Conservation (phyloP, 2,888 invertebrate species). For the Caenorhabditis sulstoni region DNA sequence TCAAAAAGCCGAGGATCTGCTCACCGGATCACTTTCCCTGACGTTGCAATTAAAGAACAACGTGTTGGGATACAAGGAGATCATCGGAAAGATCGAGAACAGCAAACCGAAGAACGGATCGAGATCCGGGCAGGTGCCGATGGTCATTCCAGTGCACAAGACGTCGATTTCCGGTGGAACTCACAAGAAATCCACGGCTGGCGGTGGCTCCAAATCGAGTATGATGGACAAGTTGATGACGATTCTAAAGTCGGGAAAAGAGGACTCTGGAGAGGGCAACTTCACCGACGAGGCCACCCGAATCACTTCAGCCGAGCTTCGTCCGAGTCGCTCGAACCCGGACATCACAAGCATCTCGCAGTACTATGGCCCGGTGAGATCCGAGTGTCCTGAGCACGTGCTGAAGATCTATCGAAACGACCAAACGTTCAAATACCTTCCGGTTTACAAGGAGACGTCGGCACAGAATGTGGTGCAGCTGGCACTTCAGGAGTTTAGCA, state of each 20-base stretch:
- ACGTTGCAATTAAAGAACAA: slow-evolving; percentile 97
- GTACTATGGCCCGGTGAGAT: slow-evolving; percentile 73
- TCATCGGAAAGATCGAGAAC: slow-evolving; percentile 53
- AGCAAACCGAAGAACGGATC: slow-evolving; percentile 37
- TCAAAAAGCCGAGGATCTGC: slow-evolving; percentile 83
- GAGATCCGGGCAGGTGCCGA: slow-evolving; percentile 33
- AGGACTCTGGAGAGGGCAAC: slow-evolving; percentile 52
- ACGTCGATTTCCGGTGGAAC: slow-evolving; percentile 18
- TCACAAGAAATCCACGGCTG: too few relatives aligned
- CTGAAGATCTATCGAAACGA: slow-evolving; percentile 87
- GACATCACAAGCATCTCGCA: slow-evolving; percentile 80
- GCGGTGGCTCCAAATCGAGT: slow-evolving; percentile 56
- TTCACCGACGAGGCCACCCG: slow-evolving; percentile 70
- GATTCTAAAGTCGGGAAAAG: slow-evolving; percentile 72
- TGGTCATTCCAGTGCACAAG: slow-evolving; percentile 64
- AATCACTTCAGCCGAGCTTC: slow-evolving; percentile 68
- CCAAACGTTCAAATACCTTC: slow-evolving; percentile 96
- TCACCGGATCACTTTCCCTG: slow-evolving; percentile 82
- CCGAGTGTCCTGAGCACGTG: slow-evolving; percentile 92
- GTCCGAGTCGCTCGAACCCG: slow-evolving; percentile 81
- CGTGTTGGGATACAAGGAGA: slow-evolving; percentile 84
- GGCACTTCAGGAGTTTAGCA: slow-evolving; percentile 85
- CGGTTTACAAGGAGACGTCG: slow-evolving; percentile 91
- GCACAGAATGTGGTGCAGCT: slow-evolving; percentile 92
- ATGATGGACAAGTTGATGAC: slow-evolving; percentile 79